Base-by-base conservation (phyloP, 2,888 invertebrate genomes). In the Drosophila kokeensis region DNA sequence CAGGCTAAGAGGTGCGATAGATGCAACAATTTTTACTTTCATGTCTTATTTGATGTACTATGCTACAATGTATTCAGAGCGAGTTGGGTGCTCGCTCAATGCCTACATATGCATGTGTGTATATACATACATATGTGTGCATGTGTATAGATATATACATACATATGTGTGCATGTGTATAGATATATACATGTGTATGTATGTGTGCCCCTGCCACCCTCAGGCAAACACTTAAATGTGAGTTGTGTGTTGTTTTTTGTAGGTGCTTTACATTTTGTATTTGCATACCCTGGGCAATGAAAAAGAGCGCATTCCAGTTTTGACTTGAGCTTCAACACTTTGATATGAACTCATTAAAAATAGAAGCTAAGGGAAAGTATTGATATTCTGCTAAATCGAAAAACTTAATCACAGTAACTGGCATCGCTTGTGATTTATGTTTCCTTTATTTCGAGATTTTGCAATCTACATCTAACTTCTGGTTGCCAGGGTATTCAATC, bases 11-110 rank as follows among this genome's bases (percentile, higher is more conserved):
- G 58, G 58, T 45, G 69, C 65, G 58, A 64, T 70, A 69, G 57
- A 83, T 84, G 90, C 86, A 87, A 88, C 90, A 87, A 89, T 87
- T 87, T 87, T 83, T 87, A 77, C 87, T 86, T 90, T 81, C 90
- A 83, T 76, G 77, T 83, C 76, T 81, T 83, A 81, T 83, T 79
- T 79, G 73, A 83, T 79, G 83, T 76, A n/a, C 8, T n/a, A 3
- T 55, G 29, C 29, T 24, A 24, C 24, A 24, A 29, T 40, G 10
- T 30, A 10, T 55, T 29, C 27, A 24, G 74, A 68, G 34, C 21
- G 21, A 27, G 45, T 54, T 18, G 34, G 29, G 52, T 27, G 40
- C 13, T 49, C 32, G n/a, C 50, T 30, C 10, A 50, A 30, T n/a
- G 29, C 50, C 18, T n/a, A 50, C 50, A 49, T 27, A 49, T 18